Evolutionary conservation across 1,140 invertebrate genomes (phyloP), one percentile per base, ranked within the genome.

Genomic region (Aphidius gifuensis): DNA sequence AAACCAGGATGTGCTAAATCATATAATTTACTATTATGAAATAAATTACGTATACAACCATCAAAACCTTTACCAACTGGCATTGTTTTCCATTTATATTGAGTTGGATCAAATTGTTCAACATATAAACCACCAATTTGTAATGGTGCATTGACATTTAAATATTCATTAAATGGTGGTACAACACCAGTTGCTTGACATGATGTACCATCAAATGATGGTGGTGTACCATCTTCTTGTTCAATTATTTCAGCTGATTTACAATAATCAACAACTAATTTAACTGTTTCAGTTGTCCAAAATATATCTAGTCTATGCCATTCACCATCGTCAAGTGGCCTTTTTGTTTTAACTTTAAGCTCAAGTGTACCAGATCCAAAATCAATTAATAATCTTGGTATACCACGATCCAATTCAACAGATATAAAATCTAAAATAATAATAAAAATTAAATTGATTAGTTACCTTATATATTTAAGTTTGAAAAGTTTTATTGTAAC

Each of bases 261-360:
- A 75, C 96, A 98, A 64, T 88, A 91, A 74, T 98, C 95, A 3
- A 98, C 91, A 9, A 97, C 90, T 84, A 98, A 88, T 70, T 92
- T 85, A 1, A 96, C 92, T 68, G 88, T 90, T 84, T 96, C 94
- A 9, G 92, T 94, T 71, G 94, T 90, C 91, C 95, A 96, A 75
- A 96, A 97, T 60, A 99, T 87, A 79, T 98, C 96, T 54, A 98
- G 83, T 63, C 92, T 84, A 80, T 99, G 96, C 96, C 96, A 99
- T 74, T 94, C 92, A 3, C 95, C 94, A 77, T 98, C 94, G 74
- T 94, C 92, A 45, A 98, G 77, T 0, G 87, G 88, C 71, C 90
- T 89, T 69, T 92, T 91, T 1, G 92, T 92, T 81, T 94, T 92
- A 0, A 99, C 88, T 74, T 90, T 85, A 9, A 98, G 78, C 74